Evolutionary conservation across 2,888 invertebrate genomes (phyloP).

Genomic region (Willowsia nigromaculata): DNA sequence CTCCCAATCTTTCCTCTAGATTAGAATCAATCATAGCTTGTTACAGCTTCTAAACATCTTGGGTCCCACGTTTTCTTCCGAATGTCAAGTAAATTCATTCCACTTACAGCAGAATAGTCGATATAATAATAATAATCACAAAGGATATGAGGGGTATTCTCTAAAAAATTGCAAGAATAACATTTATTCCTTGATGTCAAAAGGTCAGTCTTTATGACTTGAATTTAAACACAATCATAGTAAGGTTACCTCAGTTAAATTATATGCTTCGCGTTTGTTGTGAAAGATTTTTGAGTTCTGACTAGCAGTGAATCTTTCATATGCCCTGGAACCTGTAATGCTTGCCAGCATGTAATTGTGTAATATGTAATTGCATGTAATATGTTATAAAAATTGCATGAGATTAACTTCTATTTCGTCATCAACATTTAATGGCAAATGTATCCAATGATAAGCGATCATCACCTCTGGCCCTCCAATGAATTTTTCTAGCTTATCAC

Average conservation of each 20-base stretch:
- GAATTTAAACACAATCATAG: neutral
- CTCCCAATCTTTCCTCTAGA: constrained; percentile 87
- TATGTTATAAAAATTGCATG: too few species aligned
- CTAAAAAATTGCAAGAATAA: constrained; percentile 81
- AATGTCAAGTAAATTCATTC: constrained; percentile 97
- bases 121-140: constrained; percentile 95
- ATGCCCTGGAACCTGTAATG: constrained; percentile 92
- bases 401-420: too few species aligned
- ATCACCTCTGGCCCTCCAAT: constrained; percentile 88
- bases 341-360: constrained; percentile 86
- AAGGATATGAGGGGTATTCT: constrained; percentile 93
- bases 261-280: constrained; percentile 86
- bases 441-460: too few species aligned
- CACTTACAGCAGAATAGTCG: constrained; percentile 95
- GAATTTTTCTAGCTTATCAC: constrained; percentile 88
- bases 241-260: constrained; percentile 86
- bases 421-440: too few species aligned
- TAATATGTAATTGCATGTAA: neutral
- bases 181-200: neutral
- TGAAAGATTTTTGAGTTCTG: constrained; percentile 95
- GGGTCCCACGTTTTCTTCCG: constrained; percentile 88
- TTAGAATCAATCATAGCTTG: too few species aligned
- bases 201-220: neutral
- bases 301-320: constrained; percentile 94
- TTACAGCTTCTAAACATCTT: constrained; percentile 85